Evolutionary conservation across 2,888 invertebrate genomes (phyloP).

Genomic region (Aleiodes testaceus): DNA sequence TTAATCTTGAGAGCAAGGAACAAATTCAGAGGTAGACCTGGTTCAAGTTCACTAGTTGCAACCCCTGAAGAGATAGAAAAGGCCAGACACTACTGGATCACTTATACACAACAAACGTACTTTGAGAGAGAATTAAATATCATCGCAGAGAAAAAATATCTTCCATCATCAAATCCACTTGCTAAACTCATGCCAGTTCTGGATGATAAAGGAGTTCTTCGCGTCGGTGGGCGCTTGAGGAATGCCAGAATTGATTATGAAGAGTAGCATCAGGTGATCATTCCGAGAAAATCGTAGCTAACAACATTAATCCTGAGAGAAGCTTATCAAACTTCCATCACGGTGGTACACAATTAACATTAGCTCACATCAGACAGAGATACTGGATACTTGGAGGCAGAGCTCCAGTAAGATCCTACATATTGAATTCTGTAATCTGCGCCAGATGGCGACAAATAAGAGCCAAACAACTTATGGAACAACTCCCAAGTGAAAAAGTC

Average conservation of each 20-base stretch:
- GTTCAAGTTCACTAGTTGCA: no score
- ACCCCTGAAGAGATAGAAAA: no score
- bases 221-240: constrained; percentile 38
- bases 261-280: not conserved
- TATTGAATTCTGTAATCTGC: constrained; percentile 11
- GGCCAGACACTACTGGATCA: no score
- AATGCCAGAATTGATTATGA: not conserved
- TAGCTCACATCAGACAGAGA: constrained; percentile 2
- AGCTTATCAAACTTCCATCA: constrained; percentile 17
- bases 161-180: no score
- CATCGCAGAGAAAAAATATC: no score
- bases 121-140: no score
- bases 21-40: no score
- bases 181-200: no score
- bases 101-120: no score
- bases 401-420: constrained; percentile 23
- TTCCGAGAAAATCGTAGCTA: constrained; percentile 7
- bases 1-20: no score
- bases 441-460: constrained; percentile 17
- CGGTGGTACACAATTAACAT: constrained; percentile 40
- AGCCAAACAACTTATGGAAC: constrained; percentile 44
- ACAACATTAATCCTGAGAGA: not conserved
- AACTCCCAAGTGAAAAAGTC: constrained; percentile 21
- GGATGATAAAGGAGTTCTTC: constrained; percentile 7
- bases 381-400: constrained; percentile 38